Percentiles rank a stretch among this genome's conserved stretches.
Evolutionary conservation across 2,113 vertebrate species (phyloP).

Genomic region (Rhinogobius similis): DNA sequence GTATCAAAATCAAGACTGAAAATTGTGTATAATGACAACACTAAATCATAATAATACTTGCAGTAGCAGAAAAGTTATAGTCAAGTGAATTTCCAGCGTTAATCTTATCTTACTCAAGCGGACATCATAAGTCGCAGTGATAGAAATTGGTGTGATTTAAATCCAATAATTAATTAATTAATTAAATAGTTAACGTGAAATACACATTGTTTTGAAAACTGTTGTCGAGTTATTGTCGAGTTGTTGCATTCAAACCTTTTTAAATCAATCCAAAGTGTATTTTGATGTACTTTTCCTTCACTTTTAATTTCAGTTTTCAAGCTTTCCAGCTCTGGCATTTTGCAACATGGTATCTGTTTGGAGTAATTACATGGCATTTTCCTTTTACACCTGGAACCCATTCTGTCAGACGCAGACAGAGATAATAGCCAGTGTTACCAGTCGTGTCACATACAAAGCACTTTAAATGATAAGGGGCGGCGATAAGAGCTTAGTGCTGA

Average conservation of each 20-base stretch:
- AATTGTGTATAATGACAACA: too few relatives aligned
- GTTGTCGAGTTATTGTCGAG: too few relatives aligned
- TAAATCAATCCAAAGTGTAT: neutral
- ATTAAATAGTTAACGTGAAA: too few relatives aligned
- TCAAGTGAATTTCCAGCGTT: too few relatives aligned
- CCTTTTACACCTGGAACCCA: constrained; percentile 59
- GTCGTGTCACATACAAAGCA: constrained; percentile 48
- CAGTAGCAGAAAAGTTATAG: too few relatives aligned
- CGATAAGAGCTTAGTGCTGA: constrained; percentile 45
- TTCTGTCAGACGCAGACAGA: constrained; percentile 45
- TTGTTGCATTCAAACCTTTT: neutral
- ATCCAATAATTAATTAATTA: too few relatives aligned
- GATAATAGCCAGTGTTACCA: constrained; percentile 57
- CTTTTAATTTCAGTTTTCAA: constrained; percentile 3
- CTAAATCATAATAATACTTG: too few relatives aligned
- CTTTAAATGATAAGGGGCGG: constrained; percentile 43
- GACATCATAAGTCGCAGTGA: too few relatives aligned
- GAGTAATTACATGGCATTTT: constrained; percentile 58
- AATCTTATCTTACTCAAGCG: too few relatives aligned
- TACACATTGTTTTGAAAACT: too few relatives aligned
- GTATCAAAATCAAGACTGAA: too few relatives aligned
- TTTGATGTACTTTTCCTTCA: neutral
- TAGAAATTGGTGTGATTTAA: too few relatives aligned
- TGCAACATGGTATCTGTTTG: constrained; percentile 41
- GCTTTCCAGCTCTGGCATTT: constrained; percentile 5